Evolutionary conservation across 2,888 invertebrate species (phyloP).

Genomic region (Parnassius smintheus): DNA sequence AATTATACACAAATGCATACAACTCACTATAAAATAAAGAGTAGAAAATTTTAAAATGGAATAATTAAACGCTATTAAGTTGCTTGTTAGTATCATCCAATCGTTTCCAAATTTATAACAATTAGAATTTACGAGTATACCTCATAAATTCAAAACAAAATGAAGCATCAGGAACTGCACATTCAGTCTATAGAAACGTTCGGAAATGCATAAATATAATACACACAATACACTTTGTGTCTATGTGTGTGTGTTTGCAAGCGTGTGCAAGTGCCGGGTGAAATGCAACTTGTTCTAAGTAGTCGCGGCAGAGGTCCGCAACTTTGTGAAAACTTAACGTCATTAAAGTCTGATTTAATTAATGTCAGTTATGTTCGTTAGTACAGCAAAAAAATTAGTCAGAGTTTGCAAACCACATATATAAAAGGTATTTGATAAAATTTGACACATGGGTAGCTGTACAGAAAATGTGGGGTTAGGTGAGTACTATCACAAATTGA

Average conservation of each 20-base stretch:
- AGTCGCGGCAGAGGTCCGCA: conserved; percentile 56
- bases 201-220: conserved; percentile 8
- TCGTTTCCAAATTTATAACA: no score
- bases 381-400: neutral
- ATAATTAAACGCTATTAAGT: no score
- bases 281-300: conserved; percentile 79
- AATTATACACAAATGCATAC: no score
- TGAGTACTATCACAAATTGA: no score
- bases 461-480: no score
- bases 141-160: conserved; percentile 3
- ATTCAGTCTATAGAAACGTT: conserved; percentile 10
- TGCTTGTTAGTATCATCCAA: no score
- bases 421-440: neutral
- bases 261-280: conserved; percentile 59
- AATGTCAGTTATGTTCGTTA: neutral
- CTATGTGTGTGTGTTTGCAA: conserved; percentile 36
- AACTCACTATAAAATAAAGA: no score
- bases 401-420: no score
- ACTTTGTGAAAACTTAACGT: conserved; percentile 33
- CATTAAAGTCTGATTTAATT: conserved; percentile 16
- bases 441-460: neutral
- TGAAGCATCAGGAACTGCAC: neutral
- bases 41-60: no score
- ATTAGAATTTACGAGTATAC: no score
- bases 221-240: neutral